phyloP scores from a whole-genome alignment of 2,113 vertebrate species.

The Mixornis gularis region DNA sequence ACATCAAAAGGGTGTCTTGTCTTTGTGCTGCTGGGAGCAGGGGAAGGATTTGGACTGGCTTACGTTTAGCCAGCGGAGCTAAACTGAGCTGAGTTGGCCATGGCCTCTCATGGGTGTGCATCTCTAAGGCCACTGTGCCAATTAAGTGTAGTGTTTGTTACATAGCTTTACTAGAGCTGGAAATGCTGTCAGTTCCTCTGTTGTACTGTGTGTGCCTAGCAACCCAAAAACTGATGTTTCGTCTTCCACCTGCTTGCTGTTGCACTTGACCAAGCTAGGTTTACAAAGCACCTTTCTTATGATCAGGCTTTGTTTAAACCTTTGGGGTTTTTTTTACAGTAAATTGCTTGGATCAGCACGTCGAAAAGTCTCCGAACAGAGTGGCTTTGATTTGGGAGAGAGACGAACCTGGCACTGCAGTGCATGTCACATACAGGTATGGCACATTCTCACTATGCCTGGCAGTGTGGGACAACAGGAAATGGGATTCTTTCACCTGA shows the following conservation, averaged over 20 bases:
- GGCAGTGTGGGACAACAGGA: neutral
- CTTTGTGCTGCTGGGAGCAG: neutral
- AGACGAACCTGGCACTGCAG: slow-evolving; percentile 88
- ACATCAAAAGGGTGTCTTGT: neutral
- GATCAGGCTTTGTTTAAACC: neutral
- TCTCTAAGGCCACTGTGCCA: neutral
- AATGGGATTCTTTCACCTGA: neutral
- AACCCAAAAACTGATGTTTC: neutral
- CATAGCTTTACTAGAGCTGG: neutral
- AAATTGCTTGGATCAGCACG: slow-evolving; percentile 92
- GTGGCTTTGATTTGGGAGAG: slow-evolving; percentile 94
- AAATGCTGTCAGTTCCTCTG: neutral
- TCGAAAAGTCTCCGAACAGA: slow-evolving; percentile 77
- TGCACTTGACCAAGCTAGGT: neutral
- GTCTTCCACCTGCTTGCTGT: neutral
- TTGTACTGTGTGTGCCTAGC: neutral
- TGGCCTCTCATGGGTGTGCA: neutral
- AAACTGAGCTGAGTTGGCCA: neutral
- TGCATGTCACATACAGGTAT: slow-evolving; percentile 88
- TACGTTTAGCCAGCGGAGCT: neutral
- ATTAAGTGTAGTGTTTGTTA: neutral
- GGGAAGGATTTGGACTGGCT: neutral
- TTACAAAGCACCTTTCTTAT: neutral
- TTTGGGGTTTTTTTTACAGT: slow-evolving; percentile 70
- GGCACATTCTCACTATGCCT: neutral